These are phyloP conservation scores for Porites lobata DNA, from an alignment of 92 coral and sea anemone genomes.

Conservation along the genomic window DNA sequence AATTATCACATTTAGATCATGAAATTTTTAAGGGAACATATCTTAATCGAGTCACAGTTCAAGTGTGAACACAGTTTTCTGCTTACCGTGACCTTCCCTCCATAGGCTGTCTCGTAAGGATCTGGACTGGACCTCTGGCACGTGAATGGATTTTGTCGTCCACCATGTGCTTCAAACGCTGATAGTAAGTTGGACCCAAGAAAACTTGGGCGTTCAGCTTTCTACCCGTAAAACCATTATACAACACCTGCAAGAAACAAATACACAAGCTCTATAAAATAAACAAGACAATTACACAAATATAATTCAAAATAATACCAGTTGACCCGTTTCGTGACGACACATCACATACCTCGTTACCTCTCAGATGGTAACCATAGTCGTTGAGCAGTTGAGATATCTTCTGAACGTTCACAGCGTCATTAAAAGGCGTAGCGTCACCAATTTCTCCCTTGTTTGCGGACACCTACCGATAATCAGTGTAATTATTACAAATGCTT, in stretches of 20 bases:
- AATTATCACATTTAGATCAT: no score
- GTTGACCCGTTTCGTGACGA: not conserved
- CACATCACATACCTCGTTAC: slow-evolving; percentile 85
- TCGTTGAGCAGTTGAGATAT: slow-evolving; percentile 96
- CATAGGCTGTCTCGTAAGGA: slow-evolving; percentile 98
- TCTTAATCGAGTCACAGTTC: no score
- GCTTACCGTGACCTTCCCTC: slow-evolving; percentile 99
- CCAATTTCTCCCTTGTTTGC: slow-evolving; percentile 99
- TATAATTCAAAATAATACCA: no score
- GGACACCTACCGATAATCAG: slow-evolving; percentile 77
- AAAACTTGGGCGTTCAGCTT: slow-evolving; percentile 98
- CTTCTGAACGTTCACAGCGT: slow-evolving; percentile 98
- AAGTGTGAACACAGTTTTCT: no score
- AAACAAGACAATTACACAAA: not conserved
- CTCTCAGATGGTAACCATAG: slow-evolving; percentile 97
- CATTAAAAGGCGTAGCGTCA: slow-evolving; percentile 98
- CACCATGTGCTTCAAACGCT: slow-evolving; percentile 98
- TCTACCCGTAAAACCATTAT: slow-evolving; percentile 99
- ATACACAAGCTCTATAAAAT: not conserved
- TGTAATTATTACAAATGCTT: not conserved
- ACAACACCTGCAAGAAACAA: slow-evolving; percentile 78
- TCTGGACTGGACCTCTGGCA: slow-evolving; percentile 97
- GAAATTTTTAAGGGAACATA: no score
- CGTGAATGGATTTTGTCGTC: slow-evolving; percentile 99
- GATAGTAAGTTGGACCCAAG: slow-evolving; percentile 98